Conservation (phyloP, 2,113 vertebrate genomes). For the Crocuta crocuta region DNA sequence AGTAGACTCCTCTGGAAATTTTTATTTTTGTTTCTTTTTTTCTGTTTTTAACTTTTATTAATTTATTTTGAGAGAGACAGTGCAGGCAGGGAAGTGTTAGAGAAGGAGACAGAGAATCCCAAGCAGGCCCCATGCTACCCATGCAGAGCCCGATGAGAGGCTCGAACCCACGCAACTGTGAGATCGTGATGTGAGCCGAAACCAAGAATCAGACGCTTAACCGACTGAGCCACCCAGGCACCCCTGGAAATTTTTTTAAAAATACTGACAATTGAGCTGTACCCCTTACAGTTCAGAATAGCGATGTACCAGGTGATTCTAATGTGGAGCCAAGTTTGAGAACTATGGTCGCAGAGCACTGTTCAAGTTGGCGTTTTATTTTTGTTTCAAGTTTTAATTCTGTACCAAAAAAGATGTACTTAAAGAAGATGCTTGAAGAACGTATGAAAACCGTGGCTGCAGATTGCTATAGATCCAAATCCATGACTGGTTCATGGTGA, state of each 20-base stretch:
- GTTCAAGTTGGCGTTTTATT: neutral
- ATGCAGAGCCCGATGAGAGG: too few species aligned
- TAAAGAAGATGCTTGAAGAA: neutral
- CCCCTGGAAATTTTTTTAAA: too few species aligned
- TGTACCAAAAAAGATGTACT: neutral
- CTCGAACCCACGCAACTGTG: too few species aligned
- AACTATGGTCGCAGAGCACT: neutral
- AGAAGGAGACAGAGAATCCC: too few species aligned
- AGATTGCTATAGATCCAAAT: rapidly evolving
- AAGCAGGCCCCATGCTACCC: too few species aligned
- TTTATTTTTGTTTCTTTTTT: too few species aligned
- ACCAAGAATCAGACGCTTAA: too few species aligned
- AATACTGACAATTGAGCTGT: neutral
- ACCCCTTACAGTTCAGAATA: neutral
- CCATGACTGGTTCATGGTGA: rapidly evolving
- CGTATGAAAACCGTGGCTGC: neutral
- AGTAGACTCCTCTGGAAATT: neutral
- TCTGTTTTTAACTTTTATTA: too few species aligned
- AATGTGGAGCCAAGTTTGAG: neutral
- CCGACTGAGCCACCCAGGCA: too few species aligned
- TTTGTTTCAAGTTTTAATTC: neutral
- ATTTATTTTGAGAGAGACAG: too few species aligned
- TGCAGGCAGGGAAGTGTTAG: too few species aligned
- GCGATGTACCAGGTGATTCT: neutral
- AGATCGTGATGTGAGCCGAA: too few species aligned